Conservation (phyloP, 2,797 vertebrate genomes). For the Falco novaeseelandiae region DNA sequence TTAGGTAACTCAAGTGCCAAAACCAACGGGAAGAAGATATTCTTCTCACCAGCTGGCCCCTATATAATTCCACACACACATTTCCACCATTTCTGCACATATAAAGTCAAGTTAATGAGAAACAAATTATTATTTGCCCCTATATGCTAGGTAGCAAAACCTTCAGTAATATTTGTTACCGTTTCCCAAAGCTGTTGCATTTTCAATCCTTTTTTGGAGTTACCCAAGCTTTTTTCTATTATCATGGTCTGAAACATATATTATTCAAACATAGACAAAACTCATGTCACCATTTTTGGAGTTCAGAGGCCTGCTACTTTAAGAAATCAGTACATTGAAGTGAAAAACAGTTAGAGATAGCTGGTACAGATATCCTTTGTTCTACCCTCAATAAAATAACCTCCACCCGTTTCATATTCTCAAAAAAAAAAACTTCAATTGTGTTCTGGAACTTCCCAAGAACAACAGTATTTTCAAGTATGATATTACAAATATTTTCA, state of each 20-base stretch:
- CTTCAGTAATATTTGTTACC: background rate
- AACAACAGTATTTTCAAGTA: background rate
- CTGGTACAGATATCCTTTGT: background rate
- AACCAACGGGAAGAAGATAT: background rate
- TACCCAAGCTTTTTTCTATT: background rate
- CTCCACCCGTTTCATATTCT: background rate
- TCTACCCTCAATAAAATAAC: background rate
- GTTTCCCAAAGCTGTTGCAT: background rate
- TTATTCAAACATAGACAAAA: background rate
- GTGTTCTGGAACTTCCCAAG: background rate
- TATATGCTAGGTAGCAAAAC: background rate
- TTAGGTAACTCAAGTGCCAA: background rate
- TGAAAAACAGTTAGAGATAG: background rate
- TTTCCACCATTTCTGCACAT: background rate
- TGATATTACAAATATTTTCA: background rate
- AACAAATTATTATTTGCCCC: background rate
- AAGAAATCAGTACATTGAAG: background rate
- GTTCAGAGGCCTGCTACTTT: background rate
- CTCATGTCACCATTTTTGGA: background rate
- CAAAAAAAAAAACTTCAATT: background rate
- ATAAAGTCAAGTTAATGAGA: background rate
- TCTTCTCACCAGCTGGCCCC: background rate
- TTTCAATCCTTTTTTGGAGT: background rate
- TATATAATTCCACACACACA: background rate
- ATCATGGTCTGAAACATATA: background rate